Percentiles rank a stretch among this genome's conserved stretches.
phyloP scores from a whole-genome alignment of 2,888 invertebrate species.

The Andrena flavipes region DNA sequence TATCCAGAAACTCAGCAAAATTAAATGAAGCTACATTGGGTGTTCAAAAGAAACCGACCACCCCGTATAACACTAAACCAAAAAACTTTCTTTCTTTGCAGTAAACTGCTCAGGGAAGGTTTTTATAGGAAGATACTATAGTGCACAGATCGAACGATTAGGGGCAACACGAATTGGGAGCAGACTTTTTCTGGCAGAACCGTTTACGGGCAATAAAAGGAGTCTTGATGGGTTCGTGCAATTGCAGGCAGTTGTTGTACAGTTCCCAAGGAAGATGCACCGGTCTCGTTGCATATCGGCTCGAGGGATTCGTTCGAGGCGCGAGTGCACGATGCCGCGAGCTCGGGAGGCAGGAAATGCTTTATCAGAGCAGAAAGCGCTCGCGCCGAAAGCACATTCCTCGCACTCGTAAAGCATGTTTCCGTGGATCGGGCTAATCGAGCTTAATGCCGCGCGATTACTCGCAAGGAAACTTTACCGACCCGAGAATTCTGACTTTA shows the following conservation, averaged over 20 bases:
- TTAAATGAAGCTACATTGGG: too few relatives aligned
- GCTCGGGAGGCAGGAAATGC: slow-evolving; percentile 29
- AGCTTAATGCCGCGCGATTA: slow-evolving; percentile 29
- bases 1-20: too few relatives aligned
- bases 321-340: slow-evolving; percentile 1
- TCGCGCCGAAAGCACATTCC: slow-evolving; percentile 57
- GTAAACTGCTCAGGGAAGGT: background rate
- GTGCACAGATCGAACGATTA: background rate
- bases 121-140: background rate
- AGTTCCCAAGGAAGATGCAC: background rate
- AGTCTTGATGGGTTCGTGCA: background rate
- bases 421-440: slow-evolving; percentile 42
- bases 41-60: too few relatives aligned
- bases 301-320: slow-evolving; percentile 11
- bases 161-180: background rate
- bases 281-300: slow-evolving; percentile 8
- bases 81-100: background rate
- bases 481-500: too few relatives aligned
- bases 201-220: background rate
- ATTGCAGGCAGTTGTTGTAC: slow-evolving; percentile 22
- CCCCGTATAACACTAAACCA: too few relatives aligned
- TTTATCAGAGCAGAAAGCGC: slow-evolving; percentile 42
- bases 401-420: slow-evolving; percentile 35
- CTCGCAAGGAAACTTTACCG: background rate
- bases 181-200: background rate